Conservation (phyloP, 92 coral and sea anemone species). For the Epizoanthus illoricatus region DNA sequence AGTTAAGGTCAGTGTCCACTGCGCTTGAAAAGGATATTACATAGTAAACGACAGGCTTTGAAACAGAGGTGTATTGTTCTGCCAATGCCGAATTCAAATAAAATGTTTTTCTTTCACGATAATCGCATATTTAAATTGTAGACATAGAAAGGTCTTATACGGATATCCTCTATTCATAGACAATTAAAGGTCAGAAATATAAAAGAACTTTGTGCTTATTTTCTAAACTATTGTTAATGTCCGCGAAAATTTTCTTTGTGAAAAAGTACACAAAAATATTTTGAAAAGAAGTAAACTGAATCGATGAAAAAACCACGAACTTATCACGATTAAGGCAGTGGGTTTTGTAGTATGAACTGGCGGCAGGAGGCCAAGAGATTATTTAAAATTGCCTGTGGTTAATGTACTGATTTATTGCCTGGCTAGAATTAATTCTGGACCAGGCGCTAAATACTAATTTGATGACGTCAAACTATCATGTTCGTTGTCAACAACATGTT, state of each 20-base stretch:
- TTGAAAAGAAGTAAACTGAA: neutral
- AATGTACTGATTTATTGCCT: slow-evolving; percentile 5
- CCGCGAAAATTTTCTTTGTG: neutral
- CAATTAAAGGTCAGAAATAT: neutral
- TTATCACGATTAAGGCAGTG: too few species aligned
- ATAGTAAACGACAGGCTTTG: neutral
- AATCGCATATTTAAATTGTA: neutral
- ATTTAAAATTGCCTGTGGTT: neutral
- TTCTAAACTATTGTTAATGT: neutral
- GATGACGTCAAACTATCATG: slow-evolving; percentile 27
- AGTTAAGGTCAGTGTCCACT: neutral
- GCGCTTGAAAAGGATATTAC: neutral
- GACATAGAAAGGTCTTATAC: too few species aligned
- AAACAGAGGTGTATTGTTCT: neutral
- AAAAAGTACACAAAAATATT: neutral
- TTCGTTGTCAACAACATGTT: slow-evolving; percentile 26
- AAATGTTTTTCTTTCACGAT: neutral
- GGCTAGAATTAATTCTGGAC: neutral
- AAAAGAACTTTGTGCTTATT: slow-evolving; percentile 6
- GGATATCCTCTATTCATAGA: neutral
- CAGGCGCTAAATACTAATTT: neutral
- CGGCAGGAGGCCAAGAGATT: neutral
- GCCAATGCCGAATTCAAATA: neutral
- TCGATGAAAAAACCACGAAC: neutral
- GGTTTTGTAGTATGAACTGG: too few species aligned